These are phyloP conservation scores for Amblyopsis hoosieri DNA, from an alignment of 2,797 vertebrate species.

Conservation along the genomic window DNA sequence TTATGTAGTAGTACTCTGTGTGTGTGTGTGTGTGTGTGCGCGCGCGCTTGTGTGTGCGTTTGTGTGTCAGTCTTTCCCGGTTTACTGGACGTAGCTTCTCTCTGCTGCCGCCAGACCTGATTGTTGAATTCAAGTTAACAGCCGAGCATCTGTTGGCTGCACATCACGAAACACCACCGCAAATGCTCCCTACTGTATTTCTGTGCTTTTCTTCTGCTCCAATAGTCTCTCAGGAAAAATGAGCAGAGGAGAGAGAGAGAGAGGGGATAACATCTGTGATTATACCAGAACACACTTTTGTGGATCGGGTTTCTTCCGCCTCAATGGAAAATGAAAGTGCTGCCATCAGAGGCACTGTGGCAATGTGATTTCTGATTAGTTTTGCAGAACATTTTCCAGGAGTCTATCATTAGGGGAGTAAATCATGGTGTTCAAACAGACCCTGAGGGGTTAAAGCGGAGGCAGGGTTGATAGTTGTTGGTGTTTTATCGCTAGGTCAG, in stretches of 20 bases:
- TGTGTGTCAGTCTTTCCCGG: slow-evolving; percentile 23
- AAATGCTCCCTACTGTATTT: slow-evolving; percentile 38
- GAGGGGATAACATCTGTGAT: slow-evolving; percentile 71
- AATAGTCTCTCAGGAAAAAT: slow-evolving; percentile 47
- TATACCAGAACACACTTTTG: slow-evolving; percentile 66
- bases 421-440: slow-evolving; percentile 54
- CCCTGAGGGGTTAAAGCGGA: slow-evolving; percentile 57
- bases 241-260: slow-evolving; percentile 30
- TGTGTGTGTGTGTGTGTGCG: not conserved
- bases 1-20: slow-evolving; percentile 33
- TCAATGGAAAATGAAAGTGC: slow-evolving; percentile 76
- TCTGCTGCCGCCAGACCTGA: slow-evolving; percentile 27
- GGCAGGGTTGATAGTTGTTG: slow-evolving; percentile 50
- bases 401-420: slow-evolving; percentile 57
- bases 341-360: slow-evolving; percentile 56
- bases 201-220: slow-evolving; percentile 36
- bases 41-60: not conserved
- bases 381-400: slow-evolving; percentile 74
- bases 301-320: slow-evolving; percentile 66
- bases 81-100: slow-evolving; percentile 31
- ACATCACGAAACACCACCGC: slow-evolving; percentile 47
- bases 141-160: slow-evolving; percentile 51
- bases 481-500: slow-evolving; percentile 49
- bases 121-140: slow-evolving; percentile 32
- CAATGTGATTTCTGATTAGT: slow-evolving; percentile 71